A percentile compares a stretch with the other conserved stretches of the same genome.
These are phyloP conservation scores for Lagocephalus sceleratus DNA, from an alignment of 2,797 vertebrate genomes.

Conservation along the genomic window DNA sequence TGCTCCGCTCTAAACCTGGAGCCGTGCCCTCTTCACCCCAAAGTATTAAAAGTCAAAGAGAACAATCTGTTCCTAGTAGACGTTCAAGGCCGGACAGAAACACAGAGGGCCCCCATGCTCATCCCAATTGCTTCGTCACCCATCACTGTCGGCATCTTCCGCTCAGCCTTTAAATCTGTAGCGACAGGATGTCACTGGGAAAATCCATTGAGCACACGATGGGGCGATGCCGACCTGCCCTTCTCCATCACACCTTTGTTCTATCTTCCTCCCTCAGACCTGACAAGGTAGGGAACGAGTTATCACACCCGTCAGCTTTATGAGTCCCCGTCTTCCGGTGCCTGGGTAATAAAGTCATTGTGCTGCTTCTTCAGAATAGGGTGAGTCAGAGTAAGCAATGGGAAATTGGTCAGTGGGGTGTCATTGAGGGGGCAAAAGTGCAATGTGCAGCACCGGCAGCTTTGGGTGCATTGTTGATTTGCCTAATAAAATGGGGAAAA, in stretches of 20 bases:
- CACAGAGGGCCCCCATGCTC: conserved; percentile 30
- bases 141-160: conserved; percentile 44
- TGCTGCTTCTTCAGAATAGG: conserved; percentile 62
- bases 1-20: too few relatives aligned
- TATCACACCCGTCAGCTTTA: conserved; percentile 74
- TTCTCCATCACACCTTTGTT: conserved; percentile 69
- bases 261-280: conserved; percentile 55
- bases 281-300: conserved; percentile 67
- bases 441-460: conserved; percentile 34
- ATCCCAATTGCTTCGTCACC: conserved; percentile 45
- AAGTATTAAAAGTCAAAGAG: conserved; percentile 33
- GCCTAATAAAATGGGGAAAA: conserved; percentile 56
- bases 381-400: conserved; percentile 61
- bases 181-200: conserved; percentile 57
- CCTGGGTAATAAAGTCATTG: conserved; percentile 64
- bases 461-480: conserved; percentile 59
- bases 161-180: conserved; percentile 55
- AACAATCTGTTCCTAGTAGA: conserved; percentile 33
- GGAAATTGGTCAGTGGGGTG: conserved; percentile 69
- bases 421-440: conserved; percentile 32
- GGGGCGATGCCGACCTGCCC: conserved; percentile 61
- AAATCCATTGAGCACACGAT: conserved; percentile 51
- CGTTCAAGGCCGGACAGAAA: conserved; percentile 28
- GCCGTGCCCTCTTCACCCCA: conserved; percentile 23
- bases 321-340: conserved; percentile 64